phyloP scores from a whole-genome alignment of 1,140 invertebrate genomes.

The Mamestra configurata region DNA sequence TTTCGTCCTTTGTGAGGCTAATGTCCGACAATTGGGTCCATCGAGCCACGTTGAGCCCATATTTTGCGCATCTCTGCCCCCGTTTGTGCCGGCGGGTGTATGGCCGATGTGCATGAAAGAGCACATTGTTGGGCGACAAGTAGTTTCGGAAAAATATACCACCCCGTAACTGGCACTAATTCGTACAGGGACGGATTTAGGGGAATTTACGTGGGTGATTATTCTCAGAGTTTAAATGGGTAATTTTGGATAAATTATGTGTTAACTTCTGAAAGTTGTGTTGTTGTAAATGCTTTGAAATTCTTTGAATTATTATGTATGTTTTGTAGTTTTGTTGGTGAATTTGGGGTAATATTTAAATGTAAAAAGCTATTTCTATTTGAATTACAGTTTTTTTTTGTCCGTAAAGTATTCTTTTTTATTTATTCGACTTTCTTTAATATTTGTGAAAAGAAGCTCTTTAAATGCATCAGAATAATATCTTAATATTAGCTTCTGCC shows the following conservation, averaged over 20 bases:
- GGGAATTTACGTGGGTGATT: background rate
- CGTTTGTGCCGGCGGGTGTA: slow-evolving; percentile 60
- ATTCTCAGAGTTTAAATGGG: background rate
- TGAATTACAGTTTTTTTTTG: background rate
- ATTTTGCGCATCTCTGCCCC: slow-evolving; percentile 74
- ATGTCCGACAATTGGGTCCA: slow-evolving; percentile 52
- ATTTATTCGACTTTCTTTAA: background rate
- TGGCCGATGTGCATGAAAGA: slow-evolving; percentile 62
- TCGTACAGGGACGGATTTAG: slow-evolving; percentile 72
- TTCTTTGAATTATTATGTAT: background rate
- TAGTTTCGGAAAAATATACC: slow-evolving; percentile 78
- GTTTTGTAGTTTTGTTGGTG: background rate
- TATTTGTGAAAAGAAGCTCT: no score
- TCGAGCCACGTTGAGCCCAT: slow-evolving; percentile 55
- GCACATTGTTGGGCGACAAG: slow-evolving; percentile 75
- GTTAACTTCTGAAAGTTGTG: slow-evolving; percentile 8
- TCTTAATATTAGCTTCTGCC: no score
- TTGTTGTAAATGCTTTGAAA: background rate
- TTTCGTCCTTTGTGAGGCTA: slow-evolving; percentile 59
- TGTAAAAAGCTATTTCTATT: background rate
- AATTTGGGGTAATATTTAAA: background rate
- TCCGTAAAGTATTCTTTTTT: background rate
- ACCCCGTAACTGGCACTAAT: slow-evolving; percentile 80
- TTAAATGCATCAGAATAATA: no score
- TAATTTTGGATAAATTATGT: background rate